A percentile compares a stretch with the other conserved stretches of the same genome.
Conservation (phyloP, 2,888 invertebrate species). For the Phorcus lineatus region DNA sequence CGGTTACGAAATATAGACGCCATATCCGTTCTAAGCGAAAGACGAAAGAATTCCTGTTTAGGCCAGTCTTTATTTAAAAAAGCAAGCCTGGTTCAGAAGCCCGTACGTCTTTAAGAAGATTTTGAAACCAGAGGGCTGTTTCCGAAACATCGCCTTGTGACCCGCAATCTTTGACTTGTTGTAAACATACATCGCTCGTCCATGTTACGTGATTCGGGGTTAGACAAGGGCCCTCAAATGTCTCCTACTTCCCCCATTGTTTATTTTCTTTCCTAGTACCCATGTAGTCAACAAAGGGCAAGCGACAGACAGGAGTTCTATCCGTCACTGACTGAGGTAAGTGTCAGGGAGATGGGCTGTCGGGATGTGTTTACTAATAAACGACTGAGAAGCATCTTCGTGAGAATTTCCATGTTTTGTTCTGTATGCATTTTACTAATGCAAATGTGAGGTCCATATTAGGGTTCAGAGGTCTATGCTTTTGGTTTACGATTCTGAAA, state of each 20-base stretch:
- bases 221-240: neutral
- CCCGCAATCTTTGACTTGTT: too few species aligned
- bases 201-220: neutral
- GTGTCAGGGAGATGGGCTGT: neutral
- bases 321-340: neutral
- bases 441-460: neutral
- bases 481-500: neutral
- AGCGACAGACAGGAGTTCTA: neutral
- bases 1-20: too few species aligned
- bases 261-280: constrained; percentile 4
- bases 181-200: too few species aligned
- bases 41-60: too few species aligned
- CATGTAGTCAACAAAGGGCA: neutral
- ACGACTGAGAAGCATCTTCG: neutral
- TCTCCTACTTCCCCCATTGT: neutral
- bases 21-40: too few species aligned
- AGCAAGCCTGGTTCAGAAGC: too few species aligned
- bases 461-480: neutral
- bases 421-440: neutral
- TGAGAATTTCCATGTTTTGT: neutral
- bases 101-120: too few species aligned
- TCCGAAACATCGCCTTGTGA: too few species aligned
- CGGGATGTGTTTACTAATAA: neutral
- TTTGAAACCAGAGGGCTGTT: too few species aligned
- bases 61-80: too few species aligned